A percentile compares a stretch with the other conserved stretches of the same genome.
phyloP scores from a whole-genome alignment of 2,888 invertebrate species.

The Melanchra persicariae region DNA sequence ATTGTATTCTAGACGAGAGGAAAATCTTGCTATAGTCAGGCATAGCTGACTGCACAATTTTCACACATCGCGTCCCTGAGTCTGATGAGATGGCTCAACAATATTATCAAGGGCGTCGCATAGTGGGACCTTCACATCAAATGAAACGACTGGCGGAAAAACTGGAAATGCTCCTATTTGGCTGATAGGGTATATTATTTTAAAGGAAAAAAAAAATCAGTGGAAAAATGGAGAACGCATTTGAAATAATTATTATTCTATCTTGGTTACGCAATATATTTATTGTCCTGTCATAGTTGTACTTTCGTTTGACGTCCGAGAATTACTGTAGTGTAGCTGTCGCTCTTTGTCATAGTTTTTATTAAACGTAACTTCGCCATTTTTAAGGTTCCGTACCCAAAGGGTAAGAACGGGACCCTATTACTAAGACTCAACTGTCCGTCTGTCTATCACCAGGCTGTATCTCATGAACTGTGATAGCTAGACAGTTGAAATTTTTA shows the following conservation, averaged over 20 bases:
- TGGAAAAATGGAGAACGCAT: background rate
- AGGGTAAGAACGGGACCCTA: too few relatives aligned
- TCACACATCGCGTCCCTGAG: constrained; percentile 21
- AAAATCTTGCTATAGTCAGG: background rate
- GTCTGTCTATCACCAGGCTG: too few relatives aligned
- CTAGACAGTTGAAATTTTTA: too few relatives aligned
- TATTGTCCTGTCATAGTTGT: too few relatives aligned
- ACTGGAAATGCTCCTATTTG: background rate
- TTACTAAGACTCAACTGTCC: too few relatives aligned
- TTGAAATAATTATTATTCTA: background rate
- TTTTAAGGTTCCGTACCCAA: too few relatives aligned
- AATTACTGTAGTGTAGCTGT: too few relatives aligned
- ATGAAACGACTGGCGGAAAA: constrained; percentile 2
- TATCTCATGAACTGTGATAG: too few relatives aligned
- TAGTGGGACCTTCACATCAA: constrained; percentile 28
- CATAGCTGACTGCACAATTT: constrained; percentile 32
- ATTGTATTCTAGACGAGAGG: background rate
- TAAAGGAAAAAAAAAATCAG: too few relatives aligned
- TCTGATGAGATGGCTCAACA: constrained; percentile 14
- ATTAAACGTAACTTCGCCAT: too few relatives aligned
- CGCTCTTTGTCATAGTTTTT: too few relatives aligned
- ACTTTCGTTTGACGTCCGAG: background rate
- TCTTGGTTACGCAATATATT: too few relatives aligned
- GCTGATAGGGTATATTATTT: background rate
- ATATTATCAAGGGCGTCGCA: constrained; percentile 25